These are phyloP conservation scores for Colinus virginianus DNA, from an alignment of 2,113 vertebrate genomes.

Conservation along the genomic window DNA sequence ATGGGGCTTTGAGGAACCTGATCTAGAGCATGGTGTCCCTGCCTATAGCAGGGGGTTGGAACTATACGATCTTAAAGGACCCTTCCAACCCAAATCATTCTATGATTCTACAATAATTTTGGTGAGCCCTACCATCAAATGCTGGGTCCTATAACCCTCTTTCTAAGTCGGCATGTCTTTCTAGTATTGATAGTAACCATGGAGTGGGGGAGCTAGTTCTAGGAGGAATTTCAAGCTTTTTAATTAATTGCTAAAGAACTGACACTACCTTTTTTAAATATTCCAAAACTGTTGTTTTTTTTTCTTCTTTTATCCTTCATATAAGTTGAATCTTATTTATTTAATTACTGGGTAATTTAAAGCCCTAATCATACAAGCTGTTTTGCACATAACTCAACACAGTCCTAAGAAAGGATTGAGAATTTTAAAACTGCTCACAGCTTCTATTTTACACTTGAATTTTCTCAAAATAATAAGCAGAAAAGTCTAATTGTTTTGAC, in stretches of 20 bases:
- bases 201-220: not conserved
- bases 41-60: no score
- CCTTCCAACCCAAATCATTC: no score
- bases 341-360: not conserved
- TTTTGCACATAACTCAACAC: not conserved
- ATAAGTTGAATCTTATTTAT: not conserved
- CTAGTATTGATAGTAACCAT: not conserved
- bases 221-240: not conserved
- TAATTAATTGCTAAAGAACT: not conserved
- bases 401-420: not conserved
- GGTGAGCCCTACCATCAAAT: not conserved
- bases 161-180: not conserved
- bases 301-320: not conserved
- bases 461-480: slow-evolving; percentile 52
- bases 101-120: not conserved
- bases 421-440: slow-evolving; percentile 19
- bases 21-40: no score
- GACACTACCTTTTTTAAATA: not conserved
- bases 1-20: no score
- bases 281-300: not conserved
- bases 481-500: slow-evolving; percentile 38
- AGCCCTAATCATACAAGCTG: not conserved
- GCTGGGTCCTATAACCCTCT: not conserved
- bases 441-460: slow-evolving; percentile 47
- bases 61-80: no score